A percentile compares a stretch with the other conserved stretches of the same genome.
Evolutionary conservation across 30 jellyfish, hydroid and myxozoan genomes (phyloP).

Genomic region (Hydractinia echinata): DNA sequence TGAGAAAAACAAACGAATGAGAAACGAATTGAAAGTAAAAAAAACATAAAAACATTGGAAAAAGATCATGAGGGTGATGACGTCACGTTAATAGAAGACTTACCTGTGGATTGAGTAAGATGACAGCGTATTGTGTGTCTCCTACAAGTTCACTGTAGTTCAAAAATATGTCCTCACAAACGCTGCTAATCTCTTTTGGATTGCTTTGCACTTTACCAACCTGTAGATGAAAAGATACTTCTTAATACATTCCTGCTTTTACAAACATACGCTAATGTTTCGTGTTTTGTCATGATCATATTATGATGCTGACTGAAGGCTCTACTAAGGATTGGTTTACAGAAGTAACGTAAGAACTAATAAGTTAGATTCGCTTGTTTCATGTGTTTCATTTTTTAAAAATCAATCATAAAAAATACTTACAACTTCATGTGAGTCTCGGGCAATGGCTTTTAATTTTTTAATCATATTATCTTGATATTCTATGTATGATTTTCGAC

Average conservation of each 20-base stretch:
- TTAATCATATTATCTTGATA: constrained; percentile 22
- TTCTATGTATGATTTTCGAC: constrained; percentile 9
- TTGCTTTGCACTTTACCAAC: constrained; percentile 12
- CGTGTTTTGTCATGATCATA: too few relatives aligned
- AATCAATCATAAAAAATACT: background rate
- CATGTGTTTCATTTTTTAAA: too few relatives aligned
- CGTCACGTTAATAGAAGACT: background rate
- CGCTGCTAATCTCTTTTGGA: constrained; percentile 18
- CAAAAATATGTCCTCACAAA: constrained; percentile 13
- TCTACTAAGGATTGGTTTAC: too few relatives aligned
- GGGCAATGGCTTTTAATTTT: constrained; percentile 18
- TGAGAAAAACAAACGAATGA: too few relatives aligned
- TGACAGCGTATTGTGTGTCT: constrained; percentile 22
- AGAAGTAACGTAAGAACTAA: too few relatives aligned
- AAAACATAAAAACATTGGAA: too few relatives aligned
- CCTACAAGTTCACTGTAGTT: constrained; percentile 24
- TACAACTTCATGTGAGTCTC: constrained; percentile 34
- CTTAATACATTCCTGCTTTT: too few relatives aligned
- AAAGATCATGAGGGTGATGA: too few relatives aligned
- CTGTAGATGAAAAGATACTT: background rate
- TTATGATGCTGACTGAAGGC: too few relatives aligned
- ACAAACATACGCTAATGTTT: too few relatives aligned
- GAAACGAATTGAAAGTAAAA: too few relatives aligned
- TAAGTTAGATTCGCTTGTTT: too few relatives aligned
- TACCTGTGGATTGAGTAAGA: constrained; percentile 27